Evolutionary conservation across 2,888 invertebrate genomes (phyloP).

Genomic region (Drosophila suboccidentalis): DNA sequence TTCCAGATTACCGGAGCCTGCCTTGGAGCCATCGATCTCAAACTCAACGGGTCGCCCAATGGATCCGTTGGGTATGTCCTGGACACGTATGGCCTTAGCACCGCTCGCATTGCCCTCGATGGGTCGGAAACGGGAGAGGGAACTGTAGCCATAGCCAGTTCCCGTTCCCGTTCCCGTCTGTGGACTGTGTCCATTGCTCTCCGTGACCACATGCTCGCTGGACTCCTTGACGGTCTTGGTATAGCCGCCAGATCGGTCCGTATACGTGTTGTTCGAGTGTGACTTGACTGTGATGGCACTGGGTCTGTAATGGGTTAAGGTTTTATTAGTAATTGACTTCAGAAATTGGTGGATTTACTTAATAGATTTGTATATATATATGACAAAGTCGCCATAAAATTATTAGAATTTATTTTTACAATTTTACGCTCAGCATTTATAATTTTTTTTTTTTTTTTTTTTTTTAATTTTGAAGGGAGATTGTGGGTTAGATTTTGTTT

Average conservation of each 20-base stretch:
- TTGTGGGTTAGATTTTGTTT: too few species aligned
- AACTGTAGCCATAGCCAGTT: constrained; percentile 77
- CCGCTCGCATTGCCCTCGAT: constrained; percentile 89
- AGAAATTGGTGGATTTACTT: not conserved
- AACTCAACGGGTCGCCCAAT: constrained; percentile 97
- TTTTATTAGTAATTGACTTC: not conserved
- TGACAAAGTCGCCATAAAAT: too few species aligned
- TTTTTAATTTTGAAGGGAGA: too few species aligned
- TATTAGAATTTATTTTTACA: too few species aligned
- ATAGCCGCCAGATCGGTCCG: constrained; percentile 83
- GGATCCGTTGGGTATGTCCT: constrained; percentile 93
- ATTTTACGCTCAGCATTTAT: too few species aligned
- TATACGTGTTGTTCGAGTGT: constrained; percentile 84
- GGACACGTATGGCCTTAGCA: constrained; percentile 94
- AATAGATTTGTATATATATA: too few species aligned
- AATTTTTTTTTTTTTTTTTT: too few species aligned
- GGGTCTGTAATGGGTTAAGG: constrained; percentile 67
- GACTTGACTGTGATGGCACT: constrained; percentile 85
- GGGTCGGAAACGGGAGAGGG: constrained; percentile 84
- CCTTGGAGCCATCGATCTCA: constrained; percentile 97
- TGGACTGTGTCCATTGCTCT: constrained; percentile 72
- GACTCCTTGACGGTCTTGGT: constrained; percentile 85
- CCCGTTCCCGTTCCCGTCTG: constrained; percentile 37
- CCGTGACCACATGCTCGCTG: constrained; percentile 85
- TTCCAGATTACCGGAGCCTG: constrained; percentile 98